Conservation (phyloP, 2,888 invertebrate species). For the Cylindroiulus punctatus region DNA sequence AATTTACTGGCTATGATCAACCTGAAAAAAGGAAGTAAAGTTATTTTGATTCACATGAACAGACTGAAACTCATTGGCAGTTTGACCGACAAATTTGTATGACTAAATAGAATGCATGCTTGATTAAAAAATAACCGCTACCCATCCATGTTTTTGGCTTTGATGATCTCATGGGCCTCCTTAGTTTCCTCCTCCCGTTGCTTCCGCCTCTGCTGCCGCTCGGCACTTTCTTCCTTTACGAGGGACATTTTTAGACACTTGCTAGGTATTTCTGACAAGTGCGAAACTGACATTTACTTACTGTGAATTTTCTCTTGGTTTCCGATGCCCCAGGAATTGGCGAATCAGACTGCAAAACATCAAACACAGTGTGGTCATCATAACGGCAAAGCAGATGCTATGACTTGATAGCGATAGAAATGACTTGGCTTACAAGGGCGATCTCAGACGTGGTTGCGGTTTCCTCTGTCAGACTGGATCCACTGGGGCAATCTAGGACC, state of each 20-base stretch:
- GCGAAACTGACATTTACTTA: not conserved
- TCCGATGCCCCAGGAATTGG: not conserved
- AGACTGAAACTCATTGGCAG: too few relatives aligned
- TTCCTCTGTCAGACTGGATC: not conserved
- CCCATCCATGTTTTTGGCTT: constrained; percentile 54
- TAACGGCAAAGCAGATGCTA: too few relatives aligned
- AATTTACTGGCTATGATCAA: constrained; percentile 83
- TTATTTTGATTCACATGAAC: too few relatives aligned
- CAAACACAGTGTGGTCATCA: too few relatives aligned
- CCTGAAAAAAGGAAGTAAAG: constrained; percentile 67
- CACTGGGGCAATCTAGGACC: not conserved
- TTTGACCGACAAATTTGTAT: too few relatives aligned
- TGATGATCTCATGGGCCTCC: constrained; percentile 60
- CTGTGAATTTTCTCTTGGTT: not conserved
- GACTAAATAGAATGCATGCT: too few relatives aligned
- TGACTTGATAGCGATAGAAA: too few relatives aligned
- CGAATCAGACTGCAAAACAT: not conserved
- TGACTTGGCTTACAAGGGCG: not conserved
- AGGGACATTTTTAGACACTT: not conserved
- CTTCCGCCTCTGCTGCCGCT: constrained; percentile 56
- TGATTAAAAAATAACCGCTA: too few relatives aligned
- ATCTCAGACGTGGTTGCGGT: not conserved
- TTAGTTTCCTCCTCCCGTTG: constrained; percentile 59
- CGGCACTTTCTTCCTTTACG: constrained; percentile 59
- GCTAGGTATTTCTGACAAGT: not conserved